A percentile compares a stretch with the other conserved stretches of the same genome.
Evolutionary conservation across 2,113 vertebrate genomes (phyloP).

Genomic region (Taurulus bubalis): DNA sequence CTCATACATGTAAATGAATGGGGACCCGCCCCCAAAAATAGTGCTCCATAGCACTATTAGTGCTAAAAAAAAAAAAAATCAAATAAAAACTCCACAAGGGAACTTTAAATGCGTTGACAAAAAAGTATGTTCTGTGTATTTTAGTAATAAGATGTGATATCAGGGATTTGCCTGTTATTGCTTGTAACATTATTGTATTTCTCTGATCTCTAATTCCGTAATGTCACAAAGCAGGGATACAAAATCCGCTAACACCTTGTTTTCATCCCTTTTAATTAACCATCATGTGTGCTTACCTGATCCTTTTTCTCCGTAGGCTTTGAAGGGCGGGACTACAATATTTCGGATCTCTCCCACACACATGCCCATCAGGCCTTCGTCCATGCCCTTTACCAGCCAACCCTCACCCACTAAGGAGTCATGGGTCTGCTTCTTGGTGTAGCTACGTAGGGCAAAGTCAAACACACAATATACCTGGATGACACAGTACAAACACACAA

Average conservation of each 20-base stretch:
- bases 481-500: constrained; percentile 60
- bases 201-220: background rate
- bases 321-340: constrained; percentile 92
- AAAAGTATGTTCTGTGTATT: background rate
- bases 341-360: constrained; percentile 94
- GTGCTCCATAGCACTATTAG: background rate
- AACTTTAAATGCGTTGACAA: background rate
- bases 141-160: background rate
- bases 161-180: background rate
- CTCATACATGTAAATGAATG: background rate
- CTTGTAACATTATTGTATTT: background rate
- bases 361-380: constrained; percentile 95
- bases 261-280: background rate
- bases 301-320: constrained; percentile 95
- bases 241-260: background rate
- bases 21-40: background rate
- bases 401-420: constrained; percentile 92
- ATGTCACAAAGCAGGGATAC: background rate
- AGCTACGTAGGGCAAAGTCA: constrained; percentile 83
- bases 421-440: constrained; percentile 87
- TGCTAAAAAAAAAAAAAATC: background rate
- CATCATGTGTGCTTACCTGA: constrained; percentile 82
- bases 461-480: constrained; percentile 74
- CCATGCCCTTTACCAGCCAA: constrained; percentile 95
- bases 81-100: background rate